phyloP scores from a whole-genome alignment of 2,888 invertebrate species.

The Neocrepidodera transversa region DNA sequence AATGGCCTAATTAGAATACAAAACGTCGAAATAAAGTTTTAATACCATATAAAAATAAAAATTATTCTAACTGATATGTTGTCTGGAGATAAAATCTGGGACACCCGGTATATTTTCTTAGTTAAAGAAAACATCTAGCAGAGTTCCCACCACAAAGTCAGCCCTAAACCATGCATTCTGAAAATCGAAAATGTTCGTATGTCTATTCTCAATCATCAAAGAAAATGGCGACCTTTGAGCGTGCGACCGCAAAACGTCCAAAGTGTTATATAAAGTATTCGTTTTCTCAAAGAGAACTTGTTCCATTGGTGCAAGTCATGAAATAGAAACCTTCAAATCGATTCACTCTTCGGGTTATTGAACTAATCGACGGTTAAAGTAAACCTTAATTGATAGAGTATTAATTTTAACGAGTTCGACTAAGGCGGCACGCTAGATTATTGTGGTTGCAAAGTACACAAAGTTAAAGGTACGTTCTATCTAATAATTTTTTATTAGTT shows the following conservation, averaged over 20 bases:
- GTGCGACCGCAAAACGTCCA: conserved; percentile 23
- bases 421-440: conserved; percentile 22
- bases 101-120: too few relatives aligned
- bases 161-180: too few relatives aligned
- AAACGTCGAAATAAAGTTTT: too few relatives aligned
- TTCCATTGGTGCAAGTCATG: conserved; percentile 29
- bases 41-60: too few relatives aligned
- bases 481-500: too few relatives aligned
- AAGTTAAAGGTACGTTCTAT: too few relatives aligned
- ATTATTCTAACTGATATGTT: too few relatives aligned
- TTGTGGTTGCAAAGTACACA: conserved; percentile 17
- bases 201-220: conserved; percentile 20
- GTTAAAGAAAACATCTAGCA: too few relatives aligned
- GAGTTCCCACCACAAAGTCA: too few relatives aligned
- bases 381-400: conserved; percentile 29
- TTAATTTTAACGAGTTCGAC: conserved; percentile 29
- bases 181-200: too few relatives aligned
- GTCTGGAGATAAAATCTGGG: too few relatives aligned
- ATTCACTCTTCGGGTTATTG: conserved; percentile 29
- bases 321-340: conserved; percentile 21
- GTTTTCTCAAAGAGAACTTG: conserved; percentile 19
- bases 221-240: conserved; percentile 17
- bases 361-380: conserved; percentile 32
- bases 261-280: conserved; percentile 27
- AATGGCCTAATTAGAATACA: too few relatives aligned